Base-by-base conservation (phyloP, 2,797 vertebrate genomes). In the Malurus leucopterus region DNA sequence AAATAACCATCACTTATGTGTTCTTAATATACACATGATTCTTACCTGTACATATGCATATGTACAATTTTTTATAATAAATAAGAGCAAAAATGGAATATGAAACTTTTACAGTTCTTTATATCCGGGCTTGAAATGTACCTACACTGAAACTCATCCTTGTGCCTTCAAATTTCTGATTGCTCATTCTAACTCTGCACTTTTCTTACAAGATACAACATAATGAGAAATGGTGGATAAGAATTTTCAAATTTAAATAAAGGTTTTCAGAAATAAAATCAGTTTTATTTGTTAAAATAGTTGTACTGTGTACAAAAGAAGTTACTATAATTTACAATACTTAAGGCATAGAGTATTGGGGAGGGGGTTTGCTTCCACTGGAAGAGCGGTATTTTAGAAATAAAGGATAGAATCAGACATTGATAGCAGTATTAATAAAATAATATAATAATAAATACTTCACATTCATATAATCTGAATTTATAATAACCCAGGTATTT, bases 381-480 rank as follows among this genome's bases (percentile, higher is more conserved):
- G 83, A 97, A 96, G 88, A 92, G 53, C 11, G 71, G 20, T 72
- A 67, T n/a, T 90, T 89, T 72, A 79, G 68, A 81, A 82, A 50
- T 72, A 83, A 86, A 83, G 41, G 75, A 90, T 50, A 84, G 57
- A 91, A 89, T 84, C 77, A 88, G 53, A 83, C 18, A 65, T 47
- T 59, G 46, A 76, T 16, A 89, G 41, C 10, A 85, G 46, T 58
- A 89, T 87, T 72, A 93, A 91, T 91, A 87, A 91, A 92, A 93
- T 75, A 91, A 88, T 54, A 90, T 74, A 84, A 91, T 54, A 93
- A 94, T 95, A 93, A 95, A 95, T 95, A 95, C 6, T 87, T 76
- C 77, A 62, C 40, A 81, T 76, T 87, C 8, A 89, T 91, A 95
- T 80, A 93, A 86, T 65, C n/a, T 92, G 27, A 67, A 76, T 91